A percentile compares a stretch with the other conserved stretches of the same genome.
These are phyloP conservation scores for Chelon auratus DNA, from an alignment of 2,797 vertebrate genomes.

Conservation along the genomic window DNA sequence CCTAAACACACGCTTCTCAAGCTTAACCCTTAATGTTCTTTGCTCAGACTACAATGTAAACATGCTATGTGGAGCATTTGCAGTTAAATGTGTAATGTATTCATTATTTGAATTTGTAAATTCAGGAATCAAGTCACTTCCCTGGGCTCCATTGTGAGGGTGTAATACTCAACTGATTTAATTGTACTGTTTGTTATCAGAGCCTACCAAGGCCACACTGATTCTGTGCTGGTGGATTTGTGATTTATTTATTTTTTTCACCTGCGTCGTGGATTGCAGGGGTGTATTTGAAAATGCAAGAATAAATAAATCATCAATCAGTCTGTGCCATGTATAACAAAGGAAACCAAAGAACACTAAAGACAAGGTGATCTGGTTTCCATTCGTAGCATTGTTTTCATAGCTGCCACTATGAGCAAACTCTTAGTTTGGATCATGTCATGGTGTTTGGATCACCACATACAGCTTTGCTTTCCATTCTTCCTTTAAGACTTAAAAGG, in stretches of 20 bases:
- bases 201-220: neutral
- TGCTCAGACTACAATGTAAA: neutral
- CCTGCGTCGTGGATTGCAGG: neutral
- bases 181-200: neutral
- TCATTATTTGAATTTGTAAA: neutral
- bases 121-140: neutral
- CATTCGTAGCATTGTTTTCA: slow-evolving; percentile 1
- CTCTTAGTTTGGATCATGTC: too few relatives aligned
- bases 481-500: too few relatives aligned
- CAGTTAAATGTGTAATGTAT: neutral
- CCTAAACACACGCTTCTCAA: slow-evolving; percentile 24
- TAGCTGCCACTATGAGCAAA: too few relatives aligned
- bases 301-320: neutral
- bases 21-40: slow-evolving; percentile 6
- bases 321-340: too few relatives aligned
- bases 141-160: neutral
- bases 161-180: neutral
- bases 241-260: neutral
- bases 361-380: neutral
- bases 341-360: too few relatives aligned
- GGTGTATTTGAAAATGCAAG: neutral
- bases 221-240: neutral
- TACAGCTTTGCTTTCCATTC: too few relatives aligned
- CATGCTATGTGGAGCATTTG: neutral
- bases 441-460: too few relatives aligned